Evolutionary conservation across 2,797 vertebrate species (phyloP).

Genomic region (Aselliscus stoliczkanus): DNA sequence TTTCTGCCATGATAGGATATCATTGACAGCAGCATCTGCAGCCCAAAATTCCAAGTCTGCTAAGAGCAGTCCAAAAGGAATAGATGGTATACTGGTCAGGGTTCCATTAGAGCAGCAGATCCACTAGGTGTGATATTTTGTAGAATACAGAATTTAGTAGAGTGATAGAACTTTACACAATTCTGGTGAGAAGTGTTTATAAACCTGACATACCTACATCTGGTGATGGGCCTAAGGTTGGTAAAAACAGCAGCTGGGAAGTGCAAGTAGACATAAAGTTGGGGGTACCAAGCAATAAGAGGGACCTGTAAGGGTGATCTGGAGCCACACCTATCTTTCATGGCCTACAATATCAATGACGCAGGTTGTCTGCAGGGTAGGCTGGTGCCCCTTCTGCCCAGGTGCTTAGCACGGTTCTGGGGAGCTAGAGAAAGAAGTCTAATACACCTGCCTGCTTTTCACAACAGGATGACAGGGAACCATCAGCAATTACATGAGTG

Average conservation of each 20-base stretch:
- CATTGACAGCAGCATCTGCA: background rate
- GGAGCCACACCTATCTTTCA: background rate
- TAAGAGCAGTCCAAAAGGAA: background rate
- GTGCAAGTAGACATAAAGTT: background rate
- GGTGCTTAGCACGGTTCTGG: background rate
- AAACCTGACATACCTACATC: background rate
- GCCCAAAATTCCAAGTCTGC: background rate
- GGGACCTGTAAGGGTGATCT: background rate
- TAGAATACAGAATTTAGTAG: background rate
- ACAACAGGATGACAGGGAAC: background rate
- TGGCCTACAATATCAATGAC: too few species aligned
- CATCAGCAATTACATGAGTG: background rate
- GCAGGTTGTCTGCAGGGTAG: background rate
- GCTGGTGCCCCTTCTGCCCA: background rate
- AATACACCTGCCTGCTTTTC: background rate
- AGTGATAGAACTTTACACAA: background rate
- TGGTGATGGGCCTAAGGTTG: background rate
- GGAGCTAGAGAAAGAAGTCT: background rate
- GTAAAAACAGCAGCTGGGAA: background rate
- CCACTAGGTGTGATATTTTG: too few species aligned
- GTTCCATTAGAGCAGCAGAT: background rate
- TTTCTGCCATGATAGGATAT: background rate
- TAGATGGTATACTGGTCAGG: rapidly evolving
- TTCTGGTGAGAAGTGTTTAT: background rate
- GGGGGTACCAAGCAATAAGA: background rate